phyloP scores from a whole-genome alignment of 2,113 vertebrate genomes.

The Brachypteracias leptosomus region DNA sequence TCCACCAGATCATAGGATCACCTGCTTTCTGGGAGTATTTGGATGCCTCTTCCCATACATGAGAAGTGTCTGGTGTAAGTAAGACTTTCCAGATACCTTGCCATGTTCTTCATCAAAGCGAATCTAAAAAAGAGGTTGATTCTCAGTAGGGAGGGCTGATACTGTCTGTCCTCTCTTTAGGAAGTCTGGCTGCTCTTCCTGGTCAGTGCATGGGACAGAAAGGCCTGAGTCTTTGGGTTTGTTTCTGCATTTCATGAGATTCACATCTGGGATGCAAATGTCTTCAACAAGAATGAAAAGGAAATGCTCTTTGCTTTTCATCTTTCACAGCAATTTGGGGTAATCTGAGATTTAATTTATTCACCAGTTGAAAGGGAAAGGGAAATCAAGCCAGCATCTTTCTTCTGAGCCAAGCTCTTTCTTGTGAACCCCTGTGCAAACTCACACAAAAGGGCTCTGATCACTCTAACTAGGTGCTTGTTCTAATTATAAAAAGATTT shows the following conservation, averaged over 20 bases:
- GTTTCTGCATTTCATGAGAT: background rate
- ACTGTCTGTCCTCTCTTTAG: background rate
- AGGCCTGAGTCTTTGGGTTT: background rate
- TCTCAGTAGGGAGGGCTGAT: background rate
- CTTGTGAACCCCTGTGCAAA: slow-evolving; percentile 2
- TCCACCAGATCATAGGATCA: background rate
- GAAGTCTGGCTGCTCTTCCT: background rate
- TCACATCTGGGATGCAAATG: slow-evolving; percentile 35
- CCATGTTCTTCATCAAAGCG: background rate
- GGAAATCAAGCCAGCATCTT: slow-evolving; percentile 45
- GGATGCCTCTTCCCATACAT: background rate
- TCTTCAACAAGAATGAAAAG: slow-evolving; percentile 27
- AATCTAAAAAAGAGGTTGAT: background rate
- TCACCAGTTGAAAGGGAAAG: slow-evolving; percentile 55
- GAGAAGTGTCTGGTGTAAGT: background rate
- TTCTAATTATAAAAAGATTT: slow-evolving; percentile 78
- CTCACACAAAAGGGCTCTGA: slow-evolving; percentile 70
- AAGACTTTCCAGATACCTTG: background rate
- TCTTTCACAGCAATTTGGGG: slow-evolving; percentile 54
- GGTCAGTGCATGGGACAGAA: background rate
- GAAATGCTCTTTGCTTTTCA: background rate
- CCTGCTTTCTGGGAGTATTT: background rate
- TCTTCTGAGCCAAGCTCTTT: slow-evolving; percentile 59
- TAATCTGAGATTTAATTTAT: slow-evolving; percentile 67
- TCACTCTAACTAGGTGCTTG: slow-evolving; percentile 56